Evolutionary conservation across 2,113 vertebrate genomes (phyloP).

Genomic region (Xenopus tropicalis): UCB_Xtro_10.0 CM004449.2:71269001-71269500

Average conservation of each 20-base stretch:
- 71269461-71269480: constrained; percentile 10
- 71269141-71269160: not conserved
- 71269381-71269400: constrained; percentile 14
- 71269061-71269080: not conserved
- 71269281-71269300: constrained; percentile 5
- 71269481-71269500: constrained; percentile 16
- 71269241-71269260: not conserved
- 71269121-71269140: not conserved
- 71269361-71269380: constrained; percentile 18
- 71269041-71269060: not conserved
- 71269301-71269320: not conserved
- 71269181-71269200: not conserved
- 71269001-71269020: no score
- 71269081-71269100: not conserved
- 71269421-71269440: not conserved
- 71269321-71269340: constrained; percentile 10
- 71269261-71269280: constrained; percentile 16
- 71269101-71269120: not conserved
- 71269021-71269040: no score
- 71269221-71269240: not conserved
- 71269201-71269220: not conserved
- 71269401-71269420: constrained; percentile 2
- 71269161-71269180: not conserved
- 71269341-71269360: not conserved
- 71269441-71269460: constrained; percentile 13